Evolutionary conservation across 1,140 invertebrate genomes (phyloP).

Genomic region (Hypothenemus hampei): DNA sequence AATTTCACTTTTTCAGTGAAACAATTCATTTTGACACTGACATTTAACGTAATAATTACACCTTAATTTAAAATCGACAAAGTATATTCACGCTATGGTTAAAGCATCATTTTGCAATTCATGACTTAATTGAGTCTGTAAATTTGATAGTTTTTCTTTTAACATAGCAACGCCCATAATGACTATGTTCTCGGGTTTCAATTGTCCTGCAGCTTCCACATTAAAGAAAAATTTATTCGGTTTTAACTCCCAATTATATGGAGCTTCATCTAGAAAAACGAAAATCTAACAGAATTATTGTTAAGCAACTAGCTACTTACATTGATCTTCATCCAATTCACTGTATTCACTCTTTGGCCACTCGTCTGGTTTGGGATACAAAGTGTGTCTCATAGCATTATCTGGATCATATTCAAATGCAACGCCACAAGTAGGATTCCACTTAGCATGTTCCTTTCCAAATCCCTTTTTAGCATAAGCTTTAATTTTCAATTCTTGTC

Average conservation of each 20-base stretch:
- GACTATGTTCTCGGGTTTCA: conserved; percentile 96
- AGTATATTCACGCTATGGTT: conserved; percentile 50
- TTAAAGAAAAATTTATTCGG: conserved; percentile 98
- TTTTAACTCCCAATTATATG: conserved; percentile 88
- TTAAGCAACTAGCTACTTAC: conserved; percentile 52
- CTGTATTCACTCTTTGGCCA: conserved; percentile 99
- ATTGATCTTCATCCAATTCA: conserved; percentile 87
- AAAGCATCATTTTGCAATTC: conserved; percentile 80
- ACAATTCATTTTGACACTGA: conserved; percentile 25
- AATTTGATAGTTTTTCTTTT: conserved; percentile 93
- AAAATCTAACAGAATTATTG: background rate
- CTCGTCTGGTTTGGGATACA: conserved; percentile 96
- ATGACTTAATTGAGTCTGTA: conserved; percentile 88
- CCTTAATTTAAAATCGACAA: background rate
- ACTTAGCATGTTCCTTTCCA: conserved; percentile 99
- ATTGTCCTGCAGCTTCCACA: conserved; percentile 89
- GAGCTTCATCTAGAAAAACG: conserved; percentile 70
- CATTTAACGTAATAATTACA: background rate
- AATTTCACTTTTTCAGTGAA: conserved; percentile 32
- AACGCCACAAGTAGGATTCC: conserved; percentile 98
- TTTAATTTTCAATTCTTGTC: conserved; percentile 92
- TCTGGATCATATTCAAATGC: conserved; percentile 99
- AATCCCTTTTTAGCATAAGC: conserved; percentile 96
- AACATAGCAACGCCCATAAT: conserved; percentile 87
- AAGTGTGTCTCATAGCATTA: conserved; percentile 93